A percentile compares a stretch with the other conserved stretches of the same genome.
Conservation (phyloP, 2,113 vertebrate species). For the Dicerorhinus sumatrensis region DNA sequence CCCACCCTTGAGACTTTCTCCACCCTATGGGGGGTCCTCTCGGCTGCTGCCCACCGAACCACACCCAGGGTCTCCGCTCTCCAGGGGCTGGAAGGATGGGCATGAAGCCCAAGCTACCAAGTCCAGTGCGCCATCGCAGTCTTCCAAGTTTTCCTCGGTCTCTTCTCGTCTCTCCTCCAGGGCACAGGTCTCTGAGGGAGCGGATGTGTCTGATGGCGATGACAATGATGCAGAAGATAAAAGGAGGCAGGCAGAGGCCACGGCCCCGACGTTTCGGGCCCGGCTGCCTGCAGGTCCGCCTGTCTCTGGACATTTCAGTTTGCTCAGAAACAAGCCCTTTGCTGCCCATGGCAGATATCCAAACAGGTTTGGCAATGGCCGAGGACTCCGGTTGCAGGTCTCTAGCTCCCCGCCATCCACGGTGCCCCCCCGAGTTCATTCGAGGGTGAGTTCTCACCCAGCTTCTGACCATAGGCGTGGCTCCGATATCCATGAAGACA, state of each 20-base stretch:
- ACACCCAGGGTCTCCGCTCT: conserved; percentile 10
- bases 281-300: conserved; percentile 32
- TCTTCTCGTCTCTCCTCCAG: conserved; percentile 46
- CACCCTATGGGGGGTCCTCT: conserved; percentile 18
- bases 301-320: conserved; percentile 41
- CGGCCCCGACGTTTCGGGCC: background rate
- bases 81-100: conserved; percentile 29
- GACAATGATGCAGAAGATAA: background rate
- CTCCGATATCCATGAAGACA: background rate
- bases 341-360: conserved; percentile 28
- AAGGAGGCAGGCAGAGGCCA: background rate
- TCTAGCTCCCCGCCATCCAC: conserved; percentile 34
- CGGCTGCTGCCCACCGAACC: conserved; percentile 54
- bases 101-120: background rate
- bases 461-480: background rate
- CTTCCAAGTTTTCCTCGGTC: conserved; percentile 54
- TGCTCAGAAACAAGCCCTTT: conserved; percentile 69
- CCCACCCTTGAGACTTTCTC: conserved; percentile 3
- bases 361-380: background rate
- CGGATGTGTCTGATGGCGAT: background rate
- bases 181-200: conserved; percentile 44
- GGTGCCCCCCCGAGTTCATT: background rate
- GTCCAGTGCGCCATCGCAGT: rapidly evolving
- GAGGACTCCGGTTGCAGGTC: conserved; percentile 29
- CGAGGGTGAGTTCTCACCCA: background rate